These are phyloP conservation scores for Paratrypauchen microcephalus DNA, from an alignment of 2,797 vertebrate species.

Conservation along the genomic window DNA sequence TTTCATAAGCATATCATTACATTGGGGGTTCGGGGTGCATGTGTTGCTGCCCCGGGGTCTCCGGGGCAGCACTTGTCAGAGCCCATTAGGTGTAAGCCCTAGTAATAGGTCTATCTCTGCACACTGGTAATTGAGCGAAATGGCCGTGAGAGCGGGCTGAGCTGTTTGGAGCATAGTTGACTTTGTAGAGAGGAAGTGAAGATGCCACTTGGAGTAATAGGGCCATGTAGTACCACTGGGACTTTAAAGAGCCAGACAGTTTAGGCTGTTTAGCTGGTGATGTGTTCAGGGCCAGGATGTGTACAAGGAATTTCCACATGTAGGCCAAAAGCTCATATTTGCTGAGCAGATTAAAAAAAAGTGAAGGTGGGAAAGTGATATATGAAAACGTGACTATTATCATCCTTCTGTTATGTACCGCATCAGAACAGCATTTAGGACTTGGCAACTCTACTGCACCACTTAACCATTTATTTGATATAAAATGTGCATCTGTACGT, in stretches of 20 bases:
- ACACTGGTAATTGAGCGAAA: slow-evolving; percentile 49
- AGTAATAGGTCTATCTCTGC: slow-evolving; percentile 27
- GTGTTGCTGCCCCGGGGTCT: slow-evolving; percentile 11
- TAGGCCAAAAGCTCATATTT: neutral
- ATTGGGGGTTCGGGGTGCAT: slow-evolving; percentile 32
- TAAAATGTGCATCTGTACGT: neutral
- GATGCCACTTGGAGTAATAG: slow-evolving; percentile 41
- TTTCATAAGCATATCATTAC: slow-evolving; percentile 36
- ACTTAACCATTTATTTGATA: neutral
- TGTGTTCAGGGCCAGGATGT: neutral
- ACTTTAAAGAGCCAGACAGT: slow-evolving; percentile 1
- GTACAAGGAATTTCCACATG: neutral
- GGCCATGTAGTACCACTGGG: neutral
- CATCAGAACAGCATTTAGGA: too few species aligned
- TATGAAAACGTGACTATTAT: too few species aligned
- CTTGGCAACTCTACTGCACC: neutral
- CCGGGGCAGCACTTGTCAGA: slow-evolving; percentile 27
- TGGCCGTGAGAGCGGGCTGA: slow-evolving; percentile 31
- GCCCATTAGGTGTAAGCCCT: slow-evolving; percentile 37
- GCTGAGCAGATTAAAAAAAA: neutral
- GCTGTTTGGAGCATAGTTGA: slow-evolving; percentile 50
- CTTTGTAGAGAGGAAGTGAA: slow-evolving; percentile 47
- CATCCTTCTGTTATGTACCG: too few species aligned
- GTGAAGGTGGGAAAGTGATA: too few species aligned
- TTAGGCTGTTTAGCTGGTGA: neutral